Percentiles rank a stretch among this genome's conserved stretches.
These are phyloP conservation scores for Cerastis rubricosa DNA, from an alignment of 2,888 invertebrate species.

Conservation along the genomic window DNA sequence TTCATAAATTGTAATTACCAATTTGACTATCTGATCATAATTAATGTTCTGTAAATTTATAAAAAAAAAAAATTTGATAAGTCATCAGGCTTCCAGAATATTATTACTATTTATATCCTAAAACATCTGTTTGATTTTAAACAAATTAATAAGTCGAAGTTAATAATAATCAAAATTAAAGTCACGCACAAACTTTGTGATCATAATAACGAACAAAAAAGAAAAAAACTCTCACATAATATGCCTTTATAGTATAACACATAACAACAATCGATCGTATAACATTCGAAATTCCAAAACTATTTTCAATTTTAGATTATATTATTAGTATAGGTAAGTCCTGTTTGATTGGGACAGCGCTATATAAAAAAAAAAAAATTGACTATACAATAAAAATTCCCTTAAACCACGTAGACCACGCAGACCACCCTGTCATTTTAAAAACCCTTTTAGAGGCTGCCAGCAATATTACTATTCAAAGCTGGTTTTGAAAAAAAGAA, in stretches of 20 bases:
- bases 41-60: background rate
- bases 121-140: slow-evolving; percentile 31
- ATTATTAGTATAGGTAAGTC: slow-evolving; percentile 51
- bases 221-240: slow-evolving; percentile 73
- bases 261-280: slow-evolving; percentile 38
- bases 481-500: background rate
- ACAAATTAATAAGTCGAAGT: slow-evolving; percentile 28
- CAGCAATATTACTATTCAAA: too few relatives aligned
- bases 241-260: slow-evolving; percentile 75
- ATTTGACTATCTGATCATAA: background rate
- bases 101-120: slow-evolving; percentile 29
- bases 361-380: background rate
- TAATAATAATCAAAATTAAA: slow-evolving; percentile 60
- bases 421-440: background rate
- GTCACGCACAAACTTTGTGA: slow-evolving; percentile 85
- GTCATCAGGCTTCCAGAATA: slow-evolving; percentile 53
- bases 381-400: background rate
- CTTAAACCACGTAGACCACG: background rate
- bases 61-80: background rate
- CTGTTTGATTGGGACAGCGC: slow-evolving; percentile 62
- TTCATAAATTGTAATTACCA: slow-evolving; percentile 5
- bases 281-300: slow-evolving; percentile 68
- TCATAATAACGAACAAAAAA: slow-evolving; percentile 65
- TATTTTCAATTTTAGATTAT: slow-evolving; percentile 75
- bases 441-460: background rate